Percentiles rank a stretch among this genome's conserved stretches.
These are phyloP conservation scores for Notarius quadriscutis DNA, from an alignment of 2,113 vertebrate species.

Conservation along the genomic window DNA sequence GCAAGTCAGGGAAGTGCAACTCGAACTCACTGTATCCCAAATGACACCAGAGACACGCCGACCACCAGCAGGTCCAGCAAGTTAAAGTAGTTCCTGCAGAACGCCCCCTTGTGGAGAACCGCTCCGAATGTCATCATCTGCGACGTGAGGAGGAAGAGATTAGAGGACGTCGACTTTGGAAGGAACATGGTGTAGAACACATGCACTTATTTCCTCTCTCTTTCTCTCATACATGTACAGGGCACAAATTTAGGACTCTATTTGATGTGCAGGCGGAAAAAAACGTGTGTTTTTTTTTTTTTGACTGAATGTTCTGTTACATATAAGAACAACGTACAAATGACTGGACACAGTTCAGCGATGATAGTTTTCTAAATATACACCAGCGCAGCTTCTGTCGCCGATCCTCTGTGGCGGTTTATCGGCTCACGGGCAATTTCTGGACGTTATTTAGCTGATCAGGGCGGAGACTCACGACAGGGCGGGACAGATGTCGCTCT, in stretches of 20 bases:
- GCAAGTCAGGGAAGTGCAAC: background rate
- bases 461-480: background rate
- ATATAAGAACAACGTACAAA: background rate
- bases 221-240: background rate
- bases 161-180: slow-evolving; percentile 15
- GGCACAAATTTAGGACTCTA: background rate
- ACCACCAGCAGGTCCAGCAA: slow-evolving; percentile 96
- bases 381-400: background rate
- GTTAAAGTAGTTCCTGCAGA: slow-evolving; percentile 99
- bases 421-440: background rate
- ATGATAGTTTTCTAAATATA: background rate
- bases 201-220: background rate
- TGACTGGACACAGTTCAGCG: background rate
- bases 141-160: slow-evolving; percentile 44
- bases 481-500: background rate
- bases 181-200: background rate
- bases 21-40: slow-evolving; percentile 95
- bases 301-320: background rate
- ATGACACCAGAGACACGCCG: slow-evolving; percentile 96
- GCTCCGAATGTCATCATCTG: slow-evolving; percentile 98
- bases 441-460: background rate
- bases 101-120: slow-evolving; percentile 97
- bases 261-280: background rate
- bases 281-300: too few relatives aligned
- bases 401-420: background rate